A percentile compares a stretch with the other conserved stretches of the same genome.
Conservation (phyloP, 2,888 invertebrate genomes). For the Cetonia aurata region DNA sequence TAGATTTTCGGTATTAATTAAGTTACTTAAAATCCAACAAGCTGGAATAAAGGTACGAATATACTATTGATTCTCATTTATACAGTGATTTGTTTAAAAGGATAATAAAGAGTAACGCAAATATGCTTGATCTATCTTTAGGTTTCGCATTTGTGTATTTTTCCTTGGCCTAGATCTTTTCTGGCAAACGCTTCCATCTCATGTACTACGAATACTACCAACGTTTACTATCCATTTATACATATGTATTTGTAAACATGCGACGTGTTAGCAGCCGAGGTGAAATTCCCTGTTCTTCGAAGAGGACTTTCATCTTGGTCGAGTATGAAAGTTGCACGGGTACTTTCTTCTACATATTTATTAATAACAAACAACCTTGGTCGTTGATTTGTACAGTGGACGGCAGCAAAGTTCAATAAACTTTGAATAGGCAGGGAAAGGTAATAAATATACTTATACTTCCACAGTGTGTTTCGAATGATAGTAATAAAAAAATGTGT, state of each 20-base stretch:
- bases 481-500: too few relatives aligned
- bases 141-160: neutral
- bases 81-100: too few relatives aligned
- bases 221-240: too few relatives aligned
- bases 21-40: too few relatives aligned
- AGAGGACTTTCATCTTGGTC: conserved; percentile 36
- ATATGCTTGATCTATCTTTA: neutral
- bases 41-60: too few relatives aligned
- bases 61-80: too few relatives aligned
- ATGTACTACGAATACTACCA: neutral
- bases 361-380: conserved; percentile 29
- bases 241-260: too few relatives aligned
- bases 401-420: conserved; percentile 8
- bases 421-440: conserved; percentile 19
- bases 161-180: conserved; percentile 40
- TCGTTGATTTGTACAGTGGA: conserved; percentile 3
- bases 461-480: too few relatives aligned
- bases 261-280: neutral
- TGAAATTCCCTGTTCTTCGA: conserved; percentile 32
- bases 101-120: too few relatives aligned
- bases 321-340: conserved; percentile 24
- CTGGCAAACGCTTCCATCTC: conserved; percentile 1
- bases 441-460: neutral
- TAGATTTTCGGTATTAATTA: too few relatives aligned
- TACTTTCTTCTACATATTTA: conserved; percentile 33